Percentiles rank a stretch among this genome's conserved stretches.
These are phyloP conservation scores for Halcyon leucocephala DNA, from an alignment of 2,797 vertebrate genomes.

Conservation along the genomic window DNA sequence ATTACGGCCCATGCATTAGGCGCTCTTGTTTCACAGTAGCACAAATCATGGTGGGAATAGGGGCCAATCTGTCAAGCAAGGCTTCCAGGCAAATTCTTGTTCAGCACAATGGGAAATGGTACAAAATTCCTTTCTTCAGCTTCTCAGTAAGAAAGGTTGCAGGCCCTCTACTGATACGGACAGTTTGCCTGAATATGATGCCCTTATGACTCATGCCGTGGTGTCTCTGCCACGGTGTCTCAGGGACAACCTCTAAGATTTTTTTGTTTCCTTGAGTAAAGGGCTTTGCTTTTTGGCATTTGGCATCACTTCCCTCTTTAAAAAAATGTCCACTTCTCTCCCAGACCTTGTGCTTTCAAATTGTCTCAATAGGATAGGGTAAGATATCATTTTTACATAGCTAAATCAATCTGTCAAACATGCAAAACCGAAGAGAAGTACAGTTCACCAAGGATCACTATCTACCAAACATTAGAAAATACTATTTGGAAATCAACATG, in stretches of 20 bases:
- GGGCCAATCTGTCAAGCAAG: slow-evolving; percentile 85
- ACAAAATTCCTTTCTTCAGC: slow-evolving; percentile 64
- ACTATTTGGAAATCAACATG: not conserved
- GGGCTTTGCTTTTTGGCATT: not conserved
- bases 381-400: not conserved
- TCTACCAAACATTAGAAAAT: not conserved
- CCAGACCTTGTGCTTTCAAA: not conserved
- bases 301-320: not conserved
- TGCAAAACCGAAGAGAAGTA: not conserved
- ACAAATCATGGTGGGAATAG: slow-evolving; percentile 80
- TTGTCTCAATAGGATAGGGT: not conserved
- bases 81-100: slow-evolving; percentile 88
- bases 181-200: slow-evolving; percentile 66
- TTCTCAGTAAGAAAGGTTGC: slow-evolving; percentile 20
- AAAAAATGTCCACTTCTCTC: not conserved
- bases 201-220: slow-evolving; percentile 62
- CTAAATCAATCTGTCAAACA: not conserved
- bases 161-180: slow-evolving; percentile 70
- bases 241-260: slow-evolving; percentile 62
- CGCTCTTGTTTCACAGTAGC: slow-evolving; percentile 85
- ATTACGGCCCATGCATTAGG: slow-evolving; percentile 84
- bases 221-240: slow-evolving; percentile 44
- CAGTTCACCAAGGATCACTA: not conserved
- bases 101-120: slow-evolving; percentile 80
- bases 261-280: not conserved